Base-by-base conservation (phyloP, 2,888 invertebrate species). In the Eugnorisma glareosa region DNA sequence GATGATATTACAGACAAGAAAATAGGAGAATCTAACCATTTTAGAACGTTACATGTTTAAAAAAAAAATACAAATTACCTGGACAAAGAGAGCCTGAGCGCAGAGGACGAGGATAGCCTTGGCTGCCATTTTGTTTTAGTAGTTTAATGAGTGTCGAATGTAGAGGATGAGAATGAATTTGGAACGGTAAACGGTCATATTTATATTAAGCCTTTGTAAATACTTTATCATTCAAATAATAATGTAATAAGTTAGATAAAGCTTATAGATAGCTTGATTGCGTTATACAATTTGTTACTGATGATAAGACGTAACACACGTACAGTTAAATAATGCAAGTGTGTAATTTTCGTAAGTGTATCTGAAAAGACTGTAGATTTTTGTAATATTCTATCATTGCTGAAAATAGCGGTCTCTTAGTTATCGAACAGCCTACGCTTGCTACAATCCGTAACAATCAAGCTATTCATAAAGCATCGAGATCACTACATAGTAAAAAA, bases 41-140 rank as follows among this genome's bases (percentile, higher is more conserved):
- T 28, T 13, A n/a, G 13, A 54, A 13, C 5, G 11, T 54, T n/a
- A n/a, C 24, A 15, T 21, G 8, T 6, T 48, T n/a, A 13, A 21
- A 4, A 57, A 61, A 4, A 45, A 59, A 64, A 31, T 43, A 31
- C 0, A 40, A 57, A 67, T 87, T 89, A 93, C 93, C 92, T 93
- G 90, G 24, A 90, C 70, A n/a, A 93, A 81, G 73, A 91, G 87
- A 68, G 88, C 90, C 45, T 90, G 91, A 77, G 90, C 81, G 84
- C 89, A 91, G n/a, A 93, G 48, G 15, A 89, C 66, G 18, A 92
- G 43, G 6, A 92, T 59, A 11, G 88, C 75, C 51, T 91, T 90
- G 75, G 88, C 78, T 67, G 89, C 90, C 93, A 93, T 93, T 79
- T 87, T 88, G 64, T 37, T 79, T 80, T 37, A 51, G 45, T 48